Base-by-base conservation (phyloP, 2,797 vertebrate species). In the Falco rusticolus region DNA sequence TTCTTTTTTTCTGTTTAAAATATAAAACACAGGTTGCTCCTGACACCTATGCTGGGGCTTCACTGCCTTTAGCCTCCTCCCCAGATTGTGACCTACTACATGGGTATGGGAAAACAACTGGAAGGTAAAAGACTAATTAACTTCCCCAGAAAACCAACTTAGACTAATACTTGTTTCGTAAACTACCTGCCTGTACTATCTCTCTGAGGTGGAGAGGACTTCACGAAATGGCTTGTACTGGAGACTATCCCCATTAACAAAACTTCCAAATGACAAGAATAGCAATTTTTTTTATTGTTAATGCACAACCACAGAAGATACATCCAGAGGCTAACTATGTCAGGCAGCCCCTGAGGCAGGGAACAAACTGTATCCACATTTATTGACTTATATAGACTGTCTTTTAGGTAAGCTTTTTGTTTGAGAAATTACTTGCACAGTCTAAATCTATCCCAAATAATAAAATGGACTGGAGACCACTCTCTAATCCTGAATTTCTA, bases 351-450 rank as follows among this genome's bases (percentile, higher is more conserved):
- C 18, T 2, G 3, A 89, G 45, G 10, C 19, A 66, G 14, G 8
- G 18, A 60, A 34, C 3, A 63, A 88, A 29, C 2, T 37, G 1
- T n/a, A 28, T 21, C 0, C 0, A 26, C 1, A 16, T 69, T 56
- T 79, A 60, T 57, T 43, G 22, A 33, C 29, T 69, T 39, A 19
- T 9, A 7, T 13, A 69, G 10, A 26, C 4, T 24, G 4, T 12
- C 12, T 68, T 26, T 60, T 48, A 65, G 2, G 8, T n/a, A 41
- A 17, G 24, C 0, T 16, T 70, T 37, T 51, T 21, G 3, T 72
- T 37, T 41, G 22, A 54, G 33, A 75, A 75, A 70, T 50, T 65
- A 31, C 6, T 41, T 66, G 21, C 6, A 3, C 15, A 8, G 6
- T 41, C 8, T 86, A 57, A 50, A 61, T 47, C 4, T 50, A 17